These are phyloP conservation scores for Orchesella flavescens DNA, from an alignment of 2,888 invertebrate genomes.

Conservation along the genomic window DNA sequence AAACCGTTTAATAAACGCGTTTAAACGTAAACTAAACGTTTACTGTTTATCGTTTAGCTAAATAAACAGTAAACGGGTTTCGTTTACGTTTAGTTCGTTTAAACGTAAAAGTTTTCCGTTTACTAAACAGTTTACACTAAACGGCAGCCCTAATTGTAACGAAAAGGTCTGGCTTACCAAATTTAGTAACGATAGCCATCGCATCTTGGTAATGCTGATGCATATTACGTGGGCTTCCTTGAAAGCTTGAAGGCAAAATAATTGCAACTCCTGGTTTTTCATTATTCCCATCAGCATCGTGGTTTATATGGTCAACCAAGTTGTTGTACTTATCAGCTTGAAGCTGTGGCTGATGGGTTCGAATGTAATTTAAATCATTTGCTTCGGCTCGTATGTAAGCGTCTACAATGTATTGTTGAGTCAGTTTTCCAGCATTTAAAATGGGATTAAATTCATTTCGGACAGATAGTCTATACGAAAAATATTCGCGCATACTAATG, in stretches of 20 bases:
- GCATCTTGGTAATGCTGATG: conserved; percentile 74
- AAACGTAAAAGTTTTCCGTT: no score
- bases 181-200: conserved; percentile 73
- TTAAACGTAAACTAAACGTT: no score
- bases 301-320: conserved; percentile 46
- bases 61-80: no score
- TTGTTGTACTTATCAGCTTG: conserved; percentile 72
- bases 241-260: conserved; percentile 73
- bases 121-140: no score
- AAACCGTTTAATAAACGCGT: no score
- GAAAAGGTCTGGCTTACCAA: conserved; percentile 75
- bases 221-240: conserved; percentile 73
- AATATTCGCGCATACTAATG: no score
- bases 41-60: no score
- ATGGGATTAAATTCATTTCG: conserved; percentile 71
- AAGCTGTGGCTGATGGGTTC: conserved; percentile 71
- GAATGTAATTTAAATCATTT: conserved; percentile 69
- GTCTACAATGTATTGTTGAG: conserved; percentile 73
- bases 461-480: conserved; percentile 45
- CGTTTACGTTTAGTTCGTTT: no score
- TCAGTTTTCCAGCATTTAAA: conserved; percentile 68
- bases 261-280: conserved; percentile 26
- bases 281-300: neutral
- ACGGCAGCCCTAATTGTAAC: no score
- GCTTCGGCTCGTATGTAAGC: conserved; percentile 72